Conservation (phyloP, 2,888 invertebrate genomes). For the Harmothoe impar region DNA sequence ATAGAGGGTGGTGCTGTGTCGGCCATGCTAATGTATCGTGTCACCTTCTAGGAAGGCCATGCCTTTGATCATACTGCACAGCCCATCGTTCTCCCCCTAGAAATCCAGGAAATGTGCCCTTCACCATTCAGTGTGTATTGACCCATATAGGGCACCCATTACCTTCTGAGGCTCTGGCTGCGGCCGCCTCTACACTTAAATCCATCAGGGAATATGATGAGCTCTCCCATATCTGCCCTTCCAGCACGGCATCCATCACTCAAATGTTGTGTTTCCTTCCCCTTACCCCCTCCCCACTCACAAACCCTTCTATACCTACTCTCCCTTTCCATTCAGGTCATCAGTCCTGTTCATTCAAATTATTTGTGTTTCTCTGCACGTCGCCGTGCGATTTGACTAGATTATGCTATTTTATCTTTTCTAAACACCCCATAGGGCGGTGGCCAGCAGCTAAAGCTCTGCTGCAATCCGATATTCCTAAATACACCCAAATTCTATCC, state of each 20-base stretch:
- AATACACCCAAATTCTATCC: constrained; percentile 2
- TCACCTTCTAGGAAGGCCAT: constrained; percentile 45
- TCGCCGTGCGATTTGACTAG: not conserved
- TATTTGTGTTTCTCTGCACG: constrained; percentile 1
- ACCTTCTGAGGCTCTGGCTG: constrained; percentile 36
- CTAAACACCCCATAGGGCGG: not conserved
- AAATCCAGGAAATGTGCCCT: constrained; percentile 53
- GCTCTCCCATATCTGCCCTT: constrained; percentile 23
- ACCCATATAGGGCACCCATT: constrained; percentile 30
- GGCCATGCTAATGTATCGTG: constrained; percentile 46
- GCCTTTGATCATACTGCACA: constrained; percentile 48
- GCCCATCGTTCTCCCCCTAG: constrained; percentile 38
- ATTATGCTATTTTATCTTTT: not conserved
- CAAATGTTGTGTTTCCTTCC: constrained; percentile 7
- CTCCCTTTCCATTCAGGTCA: constrained; percentile 17
- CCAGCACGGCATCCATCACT: constrained; percentile 14
- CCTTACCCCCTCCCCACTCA: not conserved
- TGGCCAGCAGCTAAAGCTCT: not conserved
- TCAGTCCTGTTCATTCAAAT: constrained; percentile 23
- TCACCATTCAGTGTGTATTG: constrained; percentile 59
- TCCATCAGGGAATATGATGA: constrained; percentile 29
- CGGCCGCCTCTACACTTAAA: constrained; percentile 14
- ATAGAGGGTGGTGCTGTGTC: no score
- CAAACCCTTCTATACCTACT: not conserved
- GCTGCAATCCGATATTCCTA: not conserved